Conservation (phyloP, 2,113 vertebrate genomes). For the Epinephelus cyanopodus region DNA sequence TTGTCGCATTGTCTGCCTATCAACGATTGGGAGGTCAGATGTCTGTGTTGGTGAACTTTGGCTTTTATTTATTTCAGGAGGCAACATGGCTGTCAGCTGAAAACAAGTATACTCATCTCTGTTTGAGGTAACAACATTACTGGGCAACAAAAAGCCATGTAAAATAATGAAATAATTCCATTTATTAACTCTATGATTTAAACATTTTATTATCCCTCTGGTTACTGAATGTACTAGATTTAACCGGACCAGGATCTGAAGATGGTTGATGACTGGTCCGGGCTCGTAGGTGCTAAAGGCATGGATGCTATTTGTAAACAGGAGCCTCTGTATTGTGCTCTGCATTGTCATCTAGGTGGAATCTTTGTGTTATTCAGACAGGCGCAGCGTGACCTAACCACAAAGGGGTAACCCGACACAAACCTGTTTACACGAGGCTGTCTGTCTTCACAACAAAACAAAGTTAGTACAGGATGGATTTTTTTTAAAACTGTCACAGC, state of each 20-base stretch:
- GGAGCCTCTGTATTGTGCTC: constrained; percentile 70
- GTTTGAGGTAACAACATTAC: background rate
- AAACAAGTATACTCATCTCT: background rate
- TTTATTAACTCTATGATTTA: background rate
- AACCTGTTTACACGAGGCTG: constrained; percentile 75
- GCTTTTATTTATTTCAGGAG: background rate
- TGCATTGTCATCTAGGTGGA: constrained; percentile 71
- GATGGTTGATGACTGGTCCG: constrained; percentile 28
- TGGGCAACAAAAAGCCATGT: background rate
- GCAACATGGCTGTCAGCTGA: background rate
- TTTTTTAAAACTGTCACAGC: background rate
- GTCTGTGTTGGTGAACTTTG: constrained; percentile 34
- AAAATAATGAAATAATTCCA: background rate
- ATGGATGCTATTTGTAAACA: constrained; percentile 76
- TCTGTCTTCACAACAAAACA: constrained; percentile 64
- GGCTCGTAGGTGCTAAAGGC: constrained; percentile 61
- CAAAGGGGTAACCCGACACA: constrained; percentile 68
- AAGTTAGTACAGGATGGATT: background rate
- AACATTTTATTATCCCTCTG: background rate
- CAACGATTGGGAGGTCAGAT: constrained; percentile 37
- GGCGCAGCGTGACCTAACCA: constrained; percentile 66
- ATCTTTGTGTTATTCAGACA: constrained; percentile 78
- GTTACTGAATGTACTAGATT: background rate
- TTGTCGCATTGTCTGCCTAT: constrained; percentile 39
- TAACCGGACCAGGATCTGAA: constrained; percentile 39